Evolutionary conservation across 2,888 invertebrate species (phyloP).

Genomic region (Rhagonycha lutea): DNA sequence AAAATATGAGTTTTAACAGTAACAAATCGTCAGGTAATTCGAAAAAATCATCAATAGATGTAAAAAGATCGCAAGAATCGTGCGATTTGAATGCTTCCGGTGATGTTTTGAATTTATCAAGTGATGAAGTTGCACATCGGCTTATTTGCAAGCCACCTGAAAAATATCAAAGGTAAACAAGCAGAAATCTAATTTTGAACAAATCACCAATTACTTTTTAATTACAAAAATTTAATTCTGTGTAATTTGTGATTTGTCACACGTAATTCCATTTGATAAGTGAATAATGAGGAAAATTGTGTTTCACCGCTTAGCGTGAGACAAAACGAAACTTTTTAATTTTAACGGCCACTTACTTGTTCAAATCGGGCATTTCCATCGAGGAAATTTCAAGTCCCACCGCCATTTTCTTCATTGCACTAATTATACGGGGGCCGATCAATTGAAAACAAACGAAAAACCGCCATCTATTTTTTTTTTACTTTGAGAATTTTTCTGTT

Average conservation of each 20-base stretch:
- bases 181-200: not conserved
- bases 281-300: not conserved
- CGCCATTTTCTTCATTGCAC: not conserved
- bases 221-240: not conserved
- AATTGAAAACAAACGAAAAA: not conserved
- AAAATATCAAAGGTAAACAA: slow-evolving; percentile 26
- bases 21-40: not conserved
- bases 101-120: not conserved
- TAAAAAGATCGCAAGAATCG: not conserved
- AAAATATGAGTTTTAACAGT: not conserved
- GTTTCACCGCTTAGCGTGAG: not conserved
- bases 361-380: not conserved
- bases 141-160: slow-evolving; percentile 31
- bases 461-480: not conserved
- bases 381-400: not conserved
- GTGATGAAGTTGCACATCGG: not conserved
- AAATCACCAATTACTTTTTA: not conserved
- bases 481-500: not conserved
- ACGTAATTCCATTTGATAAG: not conserved
- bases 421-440: not conserved
- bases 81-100: not conserved
- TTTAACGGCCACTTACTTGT: not conserved
- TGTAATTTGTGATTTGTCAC: not conserved
- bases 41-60: not conserved
- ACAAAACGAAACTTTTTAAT: not conserved